Evolutionary conservation across 2,888 invertebrate species (phyloP), one percentile per base, ranked within the genome.

Genomic region (Empis livida): DNA sequence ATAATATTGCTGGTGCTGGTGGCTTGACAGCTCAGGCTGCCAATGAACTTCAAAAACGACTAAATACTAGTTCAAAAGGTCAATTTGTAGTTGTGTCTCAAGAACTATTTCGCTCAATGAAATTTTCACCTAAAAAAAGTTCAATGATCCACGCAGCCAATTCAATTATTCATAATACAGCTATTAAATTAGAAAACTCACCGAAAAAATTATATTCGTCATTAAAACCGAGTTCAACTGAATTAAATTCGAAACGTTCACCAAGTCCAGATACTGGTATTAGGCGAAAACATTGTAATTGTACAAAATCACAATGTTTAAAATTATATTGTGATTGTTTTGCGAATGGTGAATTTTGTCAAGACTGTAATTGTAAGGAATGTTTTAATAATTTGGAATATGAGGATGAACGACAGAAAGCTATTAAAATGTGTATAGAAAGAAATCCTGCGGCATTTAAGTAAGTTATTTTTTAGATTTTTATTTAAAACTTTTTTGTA

Each of bases 301-400:
- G 99, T 71, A 97, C 94, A 30, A 96, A 96, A 71, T 97, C 96
- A 3, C 95, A 95, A 66, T 99, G 99, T 63, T 77, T 99, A 52
- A 99, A 99, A 71, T 70, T 99, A 71, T 96, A 99, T 68, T 99
- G 99, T 73, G 99, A 99, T 67, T 99, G 99, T 67, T 99, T 99
- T 75, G 97, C 99, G 5, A 97, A 96, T 72, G 99, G 96, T 5
- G 97, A 99, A 72, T 99, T 99, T 71, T 99, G 99, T 72, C 86
- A 90, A 68, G 83, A 82, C 68, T 99, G 99, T 72, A 99, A 99
- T 66, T 99, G 99, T 70, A 87, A 84, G 67, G 94, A 95, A 71
- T 99, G 99, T 67, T 90, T 82, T 59, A 99, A 99, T 64, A 97
- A 97, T 72, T 73, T 97, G 54, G 85, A 89, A 51, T 90, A 94